Evolutionary conservation across 1,140 invertebrate genomes (phyloP).

Genomic region (Drosophila murphyi): DNA sequence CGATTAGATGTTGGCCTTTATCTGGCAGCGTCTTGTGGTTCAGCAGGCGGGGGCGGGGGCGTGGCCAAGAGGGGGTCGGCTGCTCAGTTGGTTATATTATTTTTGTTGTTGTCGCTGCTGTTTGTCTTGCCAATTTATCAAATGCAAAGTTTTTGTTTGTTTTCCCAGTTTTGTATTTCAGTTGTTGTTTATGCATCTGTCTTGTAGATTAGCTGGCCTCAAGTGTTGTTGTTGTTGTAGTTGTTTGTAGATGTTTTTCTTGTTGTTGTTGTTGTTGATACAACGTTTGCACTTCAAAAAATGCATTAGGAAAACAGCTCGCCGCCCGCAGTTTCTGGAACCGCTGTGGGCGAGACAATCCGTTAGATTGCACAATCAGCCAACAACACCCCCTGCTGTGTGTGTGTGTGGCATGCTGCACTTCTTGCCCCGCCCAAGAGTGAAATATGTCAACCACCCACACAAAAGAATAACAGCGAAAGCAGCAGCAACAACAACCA

Average conservation of each 20-base stretch:
- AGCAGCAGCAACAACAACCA: neutral
- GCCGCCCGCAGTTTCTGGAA: slow-evolving; percentile 23
- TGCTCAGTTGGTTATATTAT: neutral
- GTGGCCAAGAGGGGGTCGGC: neutral
- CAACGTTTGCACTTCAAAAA: slow-evolving; percentile 46
- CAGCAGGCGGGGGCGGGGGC: neutral
- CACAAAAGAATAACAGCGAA: neutral
- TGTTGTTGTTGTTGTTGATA: slow-evolving; percentile 20
- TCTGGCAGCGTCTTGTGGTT: slow-evolving; percentile 31
- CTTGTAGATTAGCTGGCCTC: slow-evolving; percentile 57
- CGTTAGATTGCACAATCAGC: slow-evolving; percentile 55
- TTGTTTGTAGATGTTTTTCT: too few relatives aligned
- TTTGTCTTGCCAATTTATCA: slow-evolving; percentile 63
- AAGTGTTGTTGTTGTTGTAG: too few relatives aligned
- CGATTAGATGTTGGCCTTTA: slow-evolving; percentile 28
- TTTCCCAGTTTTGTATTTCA: slow-evolving; percentile 18
- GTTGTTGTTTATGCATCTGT: slow-evolving; percentile 67
- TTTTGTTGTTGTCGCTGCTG: slow-evolving; percentile 19
- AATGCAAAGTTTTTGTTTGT: slow-evolving; percentile 43
- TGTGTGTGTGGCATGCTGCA: slow-evolving; percentile 49
- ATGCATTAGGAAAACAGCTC: slow-evolving; percentile 49
- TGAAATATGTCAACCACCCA: slow-evolving; percentile 15
- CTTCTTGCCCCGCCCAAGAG: slow-evolving; percentile 42
- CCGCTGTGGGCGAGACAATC: slow-evolving; percentile 29
- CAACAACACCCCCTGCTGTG: slow-evolving; percentile 12